phyloP scores from a whole-genome alignment of 2,888 invertebrate species.

The Kryphioiulus occultus region DNA sequence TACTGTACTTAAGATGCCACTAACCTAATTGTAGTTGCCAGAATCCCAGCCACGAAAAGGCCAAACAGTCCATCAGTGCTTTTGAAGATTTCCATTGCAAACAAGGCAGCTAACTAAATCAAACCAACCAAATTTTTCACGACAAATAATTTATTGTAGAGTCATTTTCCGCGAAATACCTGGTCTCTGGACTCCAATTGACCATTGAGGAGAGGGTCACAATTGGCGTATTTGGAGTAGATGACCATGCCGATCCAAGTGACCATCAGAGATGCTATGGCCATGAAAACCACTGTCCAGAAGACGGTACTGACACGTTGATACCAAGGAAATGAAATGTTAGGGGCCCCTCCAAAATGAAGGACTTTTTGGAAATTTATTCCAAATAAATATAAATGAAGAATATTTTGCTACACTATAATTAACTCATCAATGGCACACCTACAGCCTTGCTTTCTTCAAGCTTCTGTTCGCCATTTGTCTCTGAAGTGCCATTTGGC shows the following conservation, averaged over 20 bases:
- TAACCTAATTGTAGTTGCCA: constrained; percentile 46
- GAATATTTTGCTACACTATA: too few relatives aligned
- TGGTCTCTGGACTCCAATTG: constrained; percentile 49
- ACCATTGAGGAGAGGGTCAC: constrained; percentile 46
- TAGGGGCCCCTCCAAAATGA: too few relatives aligned
- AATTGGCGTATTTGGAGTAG: constrained; percentile 44
- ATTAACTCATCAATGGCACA: too few relatives aligned
- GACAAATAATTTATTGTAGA: too few relatives aligned
- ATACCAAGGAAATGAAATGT: too few relatives aligned
- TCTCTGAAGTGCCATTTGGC: constrained; percentile 37
- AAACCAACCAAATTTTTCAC: neutral
- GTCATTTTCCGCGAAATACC: neutral
- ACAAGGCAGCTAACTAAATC: constrained; percentile 41
- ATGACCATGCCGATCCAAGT: constrained; percentile 47
- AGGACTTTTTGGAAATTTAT: too few relatives aligned
- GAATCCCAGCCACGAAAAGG: constrained; percentile 41
- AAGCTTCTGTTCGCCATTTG: constrained; percentile 49
- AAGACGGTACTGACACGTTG: neutral
- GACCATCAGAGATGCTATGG: neutral
- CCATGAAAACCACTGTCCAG: constrained; percentile 27
- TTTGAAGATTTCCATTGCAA: constrained; percentile 49
- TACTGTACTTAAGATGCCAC: neutral
- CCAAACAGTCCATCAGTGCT: constrained; percentile 41
- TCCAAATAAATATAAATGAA: neutral
- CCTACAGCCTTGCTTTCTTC: constrained; percentile 40